Base-by-base conservation (phyloP, 2,797 vertebrate genomes). In the Sebastes matsubarae region DNA sequence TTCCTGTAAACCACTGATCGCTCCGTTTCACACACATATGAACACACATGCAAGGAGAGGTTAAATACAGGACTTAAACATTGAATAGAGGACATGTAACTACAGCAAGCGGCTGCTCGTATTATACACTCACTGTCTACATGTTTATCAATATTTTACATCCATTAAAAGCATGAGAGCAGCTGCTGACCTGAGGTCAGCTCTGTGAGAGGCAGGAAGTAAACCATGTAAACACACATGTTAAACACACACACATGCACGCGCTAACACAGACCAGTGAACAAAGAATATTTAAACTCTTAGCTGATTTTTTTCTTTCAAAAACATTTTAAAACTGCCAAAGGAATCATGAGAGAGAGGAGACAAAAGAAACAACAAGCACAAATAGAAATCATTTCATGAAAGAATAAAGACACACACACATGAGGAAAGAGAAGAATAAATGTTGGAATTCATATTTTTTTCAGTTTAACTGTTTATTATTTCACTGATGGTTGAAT, bases 111-210 rank as follows among this genome's bases (percentile, higher is more conserved):
- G 11, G 27, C 57, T 36, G 27, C 22, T 68, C 59, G 14, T 42
- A 16, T 60, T 46, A 78, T 57, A 55, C 57, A 42, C 77, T 72
- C 68, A 66, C 25, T 60, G 69, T 69, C 7, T 18, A 69, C 6
- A 55, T 60, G 25, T 22, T 32, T 25, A 81, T 90, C 46, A 90
- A 94, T 94, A 87, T 87, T 92, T 93, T 3, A 91, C 55, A 68
- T 55, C 79, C 81, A 83, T 91, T 89, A 86, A 90, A 84, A 86
- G 75, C 74, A 54, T 20, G 55, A 80, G 71, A 92, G 81, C 85
- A 79, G 79, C 65, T 81, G 78, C 74, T 81, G 72, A 90, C 77
- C 78, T 63, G 25, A 75, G 67, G 50, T 72, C 71, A 80, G 61
- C 14, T 22, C 52, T 16, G 52, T 52, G 58, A 81, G 38, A 60